Conservation (phyloP, 2,888 invertebrate genomes). For the Diarsia brunnea region DNA sequence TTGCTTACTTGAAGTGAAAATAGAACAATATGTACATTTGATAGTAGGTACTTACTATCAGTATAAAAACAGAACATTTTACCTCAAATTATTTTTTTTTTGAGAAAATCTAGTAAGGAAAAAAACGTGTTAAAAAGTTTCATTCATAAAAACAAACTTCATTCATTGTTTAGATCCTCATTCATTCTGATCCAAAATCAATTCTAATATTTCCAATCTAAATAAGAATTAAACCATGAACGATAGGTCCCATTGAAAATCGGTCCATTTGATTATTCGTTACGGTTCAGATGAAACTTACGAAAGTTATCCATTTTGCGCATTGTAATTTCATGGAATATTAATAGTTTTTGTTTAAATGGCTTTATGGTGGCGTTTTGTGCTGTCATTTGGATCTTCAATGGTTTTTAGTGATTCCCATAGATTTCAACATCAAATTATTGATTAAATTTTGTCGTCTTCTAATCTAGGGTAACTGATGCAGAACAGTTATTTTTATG, state of each 20-base stretch:
- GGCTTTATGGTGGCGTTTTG: slow-evolving; percentile 33
- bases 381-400: slow-evolving; percentile 32
- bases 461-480: slow-evolving; percentile 9
- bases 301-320: slow-evolving; percentile 64
- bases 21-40: neutral
- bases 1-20: neutral
- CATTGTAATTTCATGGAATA: slow-evolving; percentile 65
- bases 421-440: slow-evolving; percentile 31
- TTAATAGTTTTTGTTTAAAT: slow-evolving; percentile 58
- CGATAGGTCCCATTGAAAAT: slow-evolving; percentile 62
- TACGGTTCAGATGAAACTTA: slow-evolving; percentile 55
- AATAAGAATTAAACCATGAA: slow-evolving; percentile 64
- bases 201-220: slow-evolving; percentile 50
- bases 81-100: neutral
- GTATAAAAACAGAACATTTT: neutral
- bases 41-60: neutral
- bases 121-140: slow-evolving; percentile 1
- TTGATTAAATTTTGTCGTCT: slow-evolving; percentile 22
- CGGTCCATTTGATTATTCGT: slow-evolving; percentile 62
- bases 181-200: slow-evolving; percentile 48
- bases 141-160: slow-evolving; percentile 49
- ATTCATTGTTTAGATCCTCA: slow-evolving; percentile 48
- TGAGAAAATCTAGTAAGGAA: neutral
- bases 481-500: slow-evolving; percentile 29
- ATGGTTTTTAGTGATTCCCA: slow-evolving; percentile 46